Evolutionary conservation across 2,113 vertebrate genomes (phyloP).

Genomic region (Andinoacara biseriatus): DNA sequence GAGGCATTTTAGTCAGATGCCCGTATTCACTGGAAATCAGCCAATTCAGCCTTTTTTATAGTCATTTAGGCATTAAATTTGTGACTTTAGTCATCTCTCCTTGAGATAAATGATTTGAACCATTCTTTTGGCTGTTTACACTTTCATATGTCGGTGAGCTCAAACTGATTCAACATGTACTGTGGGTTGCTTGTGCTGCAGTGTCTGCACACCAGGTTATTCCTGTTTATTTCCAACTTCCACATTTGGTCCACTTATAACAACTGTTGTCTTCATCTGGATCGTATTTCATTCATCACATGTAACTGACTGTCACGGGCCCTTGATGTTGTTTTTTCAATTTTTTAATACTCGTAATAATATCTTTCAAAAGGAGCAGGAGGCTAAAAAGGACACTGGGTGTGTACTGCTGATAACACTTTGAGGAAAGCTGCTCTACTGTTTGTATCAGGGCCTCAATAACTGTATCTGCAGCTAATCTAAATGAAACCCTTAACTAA

Average conservation of each 20-base stretch:
- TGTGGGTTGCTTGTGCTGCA: constrained; percentile 19
- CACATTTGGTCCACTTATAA: background rate
- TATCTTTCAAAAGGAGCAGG: background rate
- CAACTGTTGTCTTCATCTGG: background rate
- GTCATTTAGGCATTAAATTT: background rate
- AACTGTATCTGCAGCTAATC: constrained; percentile 19
- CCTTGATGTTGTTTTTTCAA: background rate
- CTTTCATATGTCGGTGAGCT: constrained; percentile 22
- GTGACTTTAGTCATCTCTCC: background rate
- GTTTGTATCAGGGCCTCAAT: background rate
- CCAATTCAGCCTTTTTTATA: background rate
- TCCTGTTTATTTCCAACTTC: constrained; percentile 23
- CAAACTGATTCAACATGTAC: constrained; percentile 34
- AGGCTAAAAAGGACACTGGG: background rate
- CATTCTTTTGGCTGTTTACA: background rate
- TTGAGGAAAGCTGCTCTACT: constrained; percentile 2
- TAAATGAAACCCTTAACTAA: constrained; percentile 7
- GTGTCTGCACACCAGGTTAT: constrained; percentile 20
- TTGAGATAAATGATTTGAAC: background rate
- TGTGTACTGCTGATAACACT: constrained; percentile 18
- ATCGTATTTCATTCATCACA: background rate
- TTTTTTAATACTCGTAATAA: background rate
- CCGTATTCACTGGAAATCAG: background rate
- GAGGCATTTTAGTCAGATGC: background rate
- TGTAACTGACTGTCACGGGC: background rate